Conservation (phyloP, 1,140 invertebrate genomes). For the Portunus trituberculatus region DNA sequence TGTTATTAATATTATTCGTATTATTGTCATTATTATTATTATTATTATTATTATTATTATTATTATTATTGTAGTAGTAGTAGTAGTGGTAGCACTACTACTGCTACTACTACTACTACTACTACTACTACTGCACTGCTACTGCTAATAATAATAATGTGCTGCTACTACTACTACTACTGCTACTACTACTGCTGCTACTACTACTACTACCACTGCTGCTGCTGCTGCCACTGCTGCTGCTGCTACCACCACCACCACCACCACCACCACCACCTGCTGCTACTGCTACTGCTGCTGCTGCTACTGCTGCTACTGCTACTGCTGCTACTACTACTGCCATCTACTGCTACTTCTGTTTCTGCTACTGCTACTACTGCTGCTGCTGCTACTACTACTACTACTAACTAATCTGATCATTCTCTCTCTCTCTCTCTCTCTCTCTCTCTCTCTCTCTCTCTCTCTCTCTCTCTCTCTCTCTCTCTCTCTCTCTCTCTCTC, state of each 20-base stretch:
- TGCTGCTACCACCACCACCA: not conserved
- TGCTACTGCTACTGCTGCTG: too few species aligned
- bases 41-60: too few species aligned
- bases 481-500: too few species aligned
- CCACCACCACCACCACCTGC: not conserved
- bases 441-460: too few species aligned
- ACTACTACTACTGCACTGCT: not conserved
- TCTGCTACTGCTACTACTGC: not conserved
- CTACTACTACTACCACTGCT: conserved; percentile 5
- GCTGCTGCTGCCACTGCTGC: not conserved
- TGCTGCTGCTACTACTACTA: too few species aligned
- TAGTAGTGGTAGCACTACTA: not conserved
- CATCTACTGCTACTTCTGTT: not conserved
- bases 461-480: too few species aligned
- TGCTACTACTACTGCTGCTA: not conserved
- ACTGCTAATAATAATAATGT: too few species aligned
- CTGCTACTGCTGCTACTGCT: not conserved
- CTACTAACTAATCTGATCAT: too few species aligned
- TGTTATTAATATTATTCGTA: not conserved
- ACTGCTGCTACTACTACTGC: not conserved
- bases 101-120: not conserved
- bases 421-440: too few species aligned
- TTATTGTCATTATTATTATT: not conserved
- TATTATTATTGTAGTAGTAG: too few species aligned
- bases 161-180: too few species aligned